Evolutionary conservation across 2,113 vertebrate genomes (phyloP).

Genomic region (Pogonocichla stellata): DNA sequence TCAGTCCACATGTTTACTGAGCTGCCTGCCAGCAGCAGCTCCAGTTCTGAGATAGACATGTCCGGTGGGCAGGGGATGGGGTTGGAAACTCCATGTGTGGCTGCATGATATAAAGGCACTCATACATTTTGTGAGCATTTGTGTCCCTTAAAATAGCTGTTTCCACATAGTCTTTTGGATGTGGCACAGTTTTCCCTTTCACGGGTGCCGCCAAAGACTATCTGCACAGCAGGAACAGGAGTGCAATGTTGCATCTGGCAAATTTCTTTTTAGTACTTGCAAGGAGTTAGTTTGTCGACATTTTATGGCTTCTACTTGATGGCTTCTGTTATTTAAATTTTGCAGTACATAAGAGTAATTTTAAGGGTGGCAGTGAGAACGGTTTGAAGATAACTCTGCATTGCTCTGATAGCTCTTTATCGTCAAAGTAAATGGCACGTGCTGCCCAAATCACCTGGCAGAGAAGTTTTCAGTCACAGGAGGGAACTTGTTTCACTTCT

Average conservation of each 20-base stretch:
- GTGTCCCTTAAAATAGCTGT: neutral
- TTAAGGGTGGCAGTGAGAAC: neutral
- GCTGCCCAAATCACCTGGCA: neutral
- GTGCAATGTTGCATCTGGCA: rapidly evolving
- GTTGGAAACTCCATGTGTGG: neutral
- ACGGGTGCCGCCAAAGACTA: neutral
- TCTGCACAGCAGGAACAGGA: neutral
- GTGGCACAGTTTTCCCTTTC: neutral
- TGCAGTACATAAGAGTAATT: neutral
- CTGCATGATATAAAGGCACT: neutral
- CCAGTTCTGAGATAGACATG: neutral
- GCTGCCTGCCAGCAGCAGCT: neutral
- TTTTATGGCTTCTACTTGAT: neutral
- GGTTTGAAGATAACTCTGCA: neutral
- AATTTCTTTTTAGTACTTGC: neutral
- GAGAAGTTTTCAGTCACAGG: neutral
- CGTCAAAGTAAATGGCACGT: neutral
- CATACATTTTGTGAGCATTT: neutral
- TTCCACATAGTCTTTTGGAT: neutral
- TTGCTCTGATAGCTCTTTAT: neutral
- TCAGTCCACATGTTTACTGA: neutral
- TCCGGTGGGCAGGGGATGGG: neutral
- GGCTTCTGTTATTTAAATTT: neutral
- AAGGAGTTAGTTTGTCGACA: neutral
- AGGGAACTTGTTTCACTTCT: neutral